phyloP scores from a whole-genome alignment of 1,140 invertebrate species.

The Metopolophium dirhodum region DNA sequence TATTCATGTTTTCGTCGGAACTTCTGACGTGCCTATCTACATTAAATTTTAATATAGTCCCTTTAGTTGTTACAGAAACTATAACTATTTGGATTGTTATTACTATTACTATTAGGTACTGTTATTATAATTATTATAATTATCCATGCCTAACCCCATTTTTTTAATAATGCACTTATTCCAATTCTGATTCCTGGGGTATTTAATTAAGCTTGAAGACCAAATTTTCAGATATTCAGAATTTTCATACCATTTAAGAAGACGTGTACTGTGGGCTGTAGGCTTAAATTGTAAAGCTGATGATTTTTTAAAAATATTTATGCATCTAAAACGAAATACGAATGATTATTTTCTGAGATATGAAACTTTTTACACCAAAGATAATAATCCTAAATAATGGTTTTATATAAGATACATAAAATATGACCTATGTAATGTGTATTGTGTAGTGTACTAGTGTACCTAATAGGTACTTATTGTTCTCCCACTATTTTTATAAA shows the following conservation, averaged over 20 bases:
- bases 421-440: too few species aligned
- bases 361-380: too few species aligned
- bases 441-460: too few species aligned
- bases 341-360: background rate
- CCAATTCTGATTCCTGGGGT: background rate
- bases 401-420: too few species aligned
- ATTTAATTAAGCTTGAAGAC: too few species aligned
- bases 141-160: background rate
- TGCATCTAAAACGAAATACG: background rate
- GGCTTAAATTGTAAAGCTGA: background rate
- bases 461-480: too few species aligned
- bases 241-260: background rate
- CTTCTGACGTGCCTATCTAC: background rate
- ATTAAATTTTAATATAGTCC: background rate
- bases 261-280: background rate
- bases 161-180: background rate
- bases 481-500: too few species aligned
- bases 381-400: too few species aligned
- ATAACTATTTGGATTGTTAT: background rate
- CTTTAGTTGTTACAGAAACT: background rate
- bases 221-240: background rate
- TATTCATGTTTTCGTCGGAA: background rate
- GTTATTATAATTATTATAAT: background rate
- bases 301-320: background rate
- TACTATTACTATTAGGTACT: too few species aligned